Base-by-base conservation (phyloP, 2,888 invertebrate genomes). In the Leucoptera coffeella region DNA sequence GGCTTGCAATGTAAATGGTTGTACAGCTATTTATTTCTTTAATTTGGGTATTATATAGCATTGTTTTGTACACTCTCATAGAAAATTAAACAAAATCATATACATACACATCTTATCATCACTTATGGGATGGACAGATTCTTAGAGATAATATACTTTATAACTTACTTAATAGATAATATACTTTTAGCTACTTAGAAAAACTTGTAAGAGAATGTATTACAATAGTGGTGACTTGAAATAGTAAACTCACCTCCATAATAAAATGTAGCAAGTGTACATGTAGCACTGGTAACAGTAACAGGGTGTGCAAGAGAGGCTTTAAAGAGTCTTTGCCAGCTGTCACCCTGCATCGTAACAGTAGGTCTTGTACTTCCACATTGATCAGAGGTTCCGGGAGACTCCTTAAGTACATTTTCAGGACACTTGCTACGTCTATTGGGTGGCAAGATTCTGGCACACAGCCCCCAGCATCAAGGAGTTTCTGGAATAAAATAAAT, bases 341-440 rank as follows among this genome's bases (percentile, higher is more conserved):
- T 2, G 80, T 55, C 30, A 81, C 50, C 24, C 76, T 59, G 47
- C 83, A 82, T 36, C 82, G 69, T 9, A 91, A 56, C 32, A 92
- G 78, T 17, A 85, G 55, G 42, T 90, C 88, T 43, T 92, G 90
- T 33, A 82, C 81, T 82, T 88, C 54, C 3, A 60, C 57, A 52
- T 60, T 69, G 23, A 93, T 81, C 12, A 93, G 58, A 0, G 93
- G 89, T 39, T 90, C 89, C 0, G 91, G 90, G 27, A 93, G 60
- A 49, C 85, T 82, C 30, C 92, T 73, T 33, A 93, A 78, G 50
- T 91, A 93, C 25, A 83, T 77, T 50, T 93, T 93, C 13, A 93
- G 61, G 15, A 91, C 78, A 47, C 83, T 86, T 2, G 91, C 89
- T 10, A 91, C 80, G 58, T 94, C 93, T 38, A 88, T 80, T 1